Evolutionary conservation across 2,113 vertebrate genomes (phyloP).

Genomic region (Eubucco bourcierii): DNA sequence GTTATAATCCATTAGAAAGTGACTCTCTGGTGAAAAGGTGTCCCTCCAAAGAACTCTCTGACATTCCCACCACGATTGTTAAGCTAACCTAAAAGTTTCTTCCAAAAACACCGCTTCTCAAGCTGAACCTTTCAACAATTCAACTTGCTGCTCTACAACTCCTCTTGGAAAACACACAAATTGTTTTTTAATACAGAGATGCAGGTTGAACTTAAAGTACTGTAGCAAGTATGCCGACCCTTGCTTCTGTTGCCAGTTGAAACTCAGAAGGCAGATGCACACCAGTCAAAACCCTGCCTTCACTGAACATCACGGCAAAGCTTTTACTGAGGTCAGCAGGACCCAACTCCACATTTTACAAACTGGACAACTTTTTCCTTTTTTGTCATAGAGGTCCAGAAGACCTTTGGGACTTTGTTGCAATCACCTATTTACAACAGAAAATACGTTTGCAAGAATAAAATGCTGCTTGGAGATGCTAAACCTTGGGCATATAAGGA

Average conservation of each 20-base stretch:
- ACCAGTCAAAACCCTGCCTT: neutral
- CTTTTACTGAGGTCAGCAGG: neutral
- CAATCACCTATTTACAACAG: neutral
- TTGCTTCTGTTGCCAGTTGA: neutral
- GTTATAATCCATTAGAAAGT: neutral
- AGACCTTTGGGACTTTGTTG: neutral
- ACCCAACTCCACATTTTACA: neutral
- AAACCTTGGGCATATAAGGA: neutral
- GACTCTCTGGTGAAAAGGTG: neutral
- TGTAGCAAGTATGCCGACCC: too few species aligned
- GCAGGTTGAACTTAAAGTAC: neutral
- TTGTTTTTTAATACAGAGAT: fast-evolving
- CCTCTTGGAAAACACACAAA: neutral
- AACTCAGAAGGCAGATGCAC: neutral
- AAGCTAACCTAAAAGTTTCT: neutral
- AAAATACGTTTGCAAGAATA: neutral
- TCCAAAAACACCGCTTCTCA: neutral
- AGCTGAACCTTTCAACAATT: neutral
- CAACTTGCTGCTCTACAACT: neutral
- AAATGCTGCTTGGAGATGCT: neutral
- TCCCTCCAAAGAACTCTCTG: neutral
- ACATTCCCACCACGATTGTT: fast-evolving
- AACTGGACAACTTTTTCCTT: neutral
- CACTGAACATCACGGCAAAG: neutral
- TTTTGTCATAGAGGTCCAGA: neutral